These are phyloP conservation scores for Vesta saturnalis DNA, from an alignment of 2,888 invertebrate genomes.

Conservation along the genomic window DNA sequence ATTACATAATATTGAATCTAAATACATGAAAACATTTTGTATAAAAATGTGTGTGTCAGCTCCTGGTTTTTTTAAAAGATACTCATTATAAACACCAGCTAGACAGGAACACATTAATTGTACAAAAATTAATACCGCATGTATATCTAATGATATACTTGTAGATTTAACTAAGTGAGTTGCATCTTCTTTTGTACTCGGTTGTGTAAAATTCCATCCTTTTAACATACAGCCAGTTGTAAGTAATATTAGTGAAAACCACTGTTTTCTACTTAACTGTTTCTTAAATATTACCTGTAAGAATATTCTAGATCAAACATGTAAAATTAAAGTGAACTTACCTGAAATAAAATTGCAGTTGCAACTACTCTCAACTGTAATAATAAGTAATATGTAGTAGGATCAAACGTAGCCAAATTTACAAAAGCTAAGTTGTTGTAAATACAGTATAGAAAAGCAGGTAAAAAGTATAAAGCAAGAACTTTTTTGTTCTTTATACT, in stretches of 20 bases:
- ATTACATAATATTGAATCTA: slow-evolving; percentile 94
- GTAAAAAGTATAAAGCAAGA: slow-evolving; percentile 85
- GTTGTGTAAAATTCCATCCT: slow-evolving; percentile 70
- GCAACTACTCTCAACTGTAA: slow-evolving; percentile 92
- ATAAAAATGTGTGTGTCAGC: slow-evolving; percentile 87
- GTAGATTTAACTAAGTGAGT: slow-evolving; percentile 56
- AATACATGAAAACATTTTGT: slow-evolving; percentile 95
- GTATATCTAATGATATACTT: slow-evolving; percentile 66
- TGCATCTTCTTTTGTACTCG: slow-evolving; percentile 35
- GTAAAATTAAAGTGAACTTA: slow-evolving; percentile 57
- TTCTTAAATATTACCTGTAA: slow-evolving; percentile 87
- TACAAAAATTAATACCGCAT: slow-evolving; percentile 73
- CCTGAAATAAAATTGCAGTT: slow-evolving; percentile 92
- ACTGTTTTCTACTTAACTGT: slow-evolving; percentile 81
- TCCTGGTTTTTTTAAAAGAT: slow-evolving; percentile 87
- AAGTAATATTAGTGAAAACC: slow-evolving; percentile 87
- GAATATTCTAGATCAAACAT: slow-evolving; percentile 30
- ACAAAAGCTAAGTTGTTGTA: slow-evolving; percentile 95
- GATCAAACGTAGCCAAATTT: slow-evolving; percentile 91
- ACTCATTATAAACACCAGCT: slow-evolving; percentile 97
- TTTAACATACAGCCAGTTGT: slow-evolving; percentile 93
- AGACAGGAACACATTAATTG: slow-evolving; percentile 92
- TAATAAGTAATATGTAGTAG: slow-evolving; percentile 92
- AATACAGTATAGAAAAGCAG: slow-evolving; percentile 89
- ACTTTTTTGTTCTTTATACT: slow-evolving; percentile 71